These are phyloP conservation scores for Chiroxiphia lanceolata DNA, from an alignment of 2,797 vertebrate genomes.

Conservation along the genomic window DNA sequence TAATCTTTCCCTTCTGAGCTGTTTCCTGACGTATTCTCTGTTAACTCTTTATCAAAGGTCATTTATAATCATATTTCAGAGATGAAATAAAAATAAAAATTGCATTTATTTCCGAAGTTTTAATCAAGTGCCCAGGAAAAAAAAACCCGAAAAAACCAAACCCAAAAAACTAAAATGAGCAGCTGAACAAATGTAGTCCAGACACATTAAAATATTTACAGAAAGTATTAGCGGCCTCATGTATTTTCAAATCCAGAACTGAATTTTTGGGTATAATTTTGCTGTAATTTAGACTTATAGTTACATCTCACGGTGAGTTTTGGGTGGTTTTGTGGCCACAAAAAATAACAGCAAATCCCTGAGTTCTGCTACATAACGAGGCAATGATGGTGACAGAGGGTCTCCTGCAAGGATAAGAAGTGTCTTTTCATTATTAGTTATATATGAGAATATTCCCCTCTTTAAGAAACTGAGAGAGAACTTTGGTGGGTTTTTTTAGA, in stretches of 20 bases:
- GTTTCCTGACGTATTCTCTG: conserved; percentile 48
- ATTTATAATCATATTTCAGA: conserved; percentile 63
- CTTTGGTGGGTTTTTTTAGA: not conserved
- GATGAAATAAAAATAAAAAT: conserved; percentile 50
- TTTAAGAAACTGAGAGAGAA: not conserved
- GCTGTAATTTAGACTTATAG: not conserved
- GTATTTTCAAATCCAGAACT: not conserved
- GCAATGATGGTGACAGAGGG: not conserved
- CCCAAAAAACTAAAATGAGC: not conserved
- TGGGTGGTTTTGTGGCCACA: not conserved
- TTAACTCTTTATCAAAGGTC: conserved; percentile 67
- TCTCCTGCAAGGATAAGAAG: not conserved
- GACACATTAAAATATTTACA: not conserved
- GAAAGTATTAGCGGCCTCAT: not conserved
- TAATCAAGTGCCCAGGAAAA: not conserved
- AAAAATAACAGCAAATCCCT: not conserved
- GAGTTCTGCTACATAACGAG: fast-evolving
- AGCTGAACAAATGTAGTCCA: not conserved
- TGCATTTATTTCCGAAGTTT: conserved; percentile 32
- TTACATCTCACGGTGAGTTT: not conserved
- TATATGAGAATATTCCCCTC: fast-evolving
- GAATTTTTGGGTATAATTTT: not conserved
- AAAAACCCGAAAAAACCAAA: not conserved
- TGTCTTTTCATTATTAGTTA: not conserved
- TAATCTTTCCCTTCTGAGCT: conserved; percentile 59